Percentiles rank a stretch among this genome's conserved stretches.
phyloP scores from a whole-genome alignment of 2,888 invertebrate species.

The Orthosia cruda region DNA sequence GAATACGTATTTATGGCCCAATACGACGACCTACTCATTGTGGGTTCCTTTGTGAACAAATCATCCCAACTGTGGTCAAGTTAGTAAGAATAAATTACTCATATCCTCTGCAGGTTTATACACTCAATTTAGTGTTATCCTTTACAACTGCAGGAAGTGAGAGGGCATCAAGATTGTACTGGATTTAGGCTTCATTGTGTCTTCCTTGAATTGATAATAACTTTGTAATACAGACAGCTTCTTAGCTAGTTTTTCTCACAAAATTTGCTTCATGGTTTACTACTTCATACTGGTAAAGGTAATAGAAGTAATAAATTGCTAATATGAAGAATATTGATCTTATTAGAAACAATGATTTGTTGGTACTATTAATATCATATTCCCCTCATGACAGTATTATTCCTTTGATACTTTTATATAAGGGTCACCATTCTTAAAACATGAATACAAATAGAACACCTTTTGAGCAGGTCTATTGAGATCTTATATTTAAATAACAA shows the following conservation, averaged over 20 bases:
- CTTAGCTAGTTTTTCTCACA: not conserved
- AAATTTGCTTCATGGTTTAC: not conserved
- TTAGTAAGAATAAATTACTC: conserved; percentile 70
- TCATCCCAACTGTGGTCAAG: conserved; percentile 59
- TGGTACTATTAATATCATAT: not conserved
- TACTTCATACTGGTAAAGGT: not conserved
- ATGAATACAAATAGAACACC: not conserved
- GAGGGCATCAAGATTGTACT: conserved; percentile 41
- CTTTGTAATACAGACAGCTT: not conserved
- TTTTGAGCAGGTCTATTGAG: not conserved
- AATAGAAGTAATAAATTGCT: not conserved
- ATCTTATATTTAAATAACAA: conserved; percentile 13
- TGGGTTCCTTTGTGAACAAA: conserved; percentile 65
- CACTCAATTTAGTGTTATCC: conserved; percentile 61
- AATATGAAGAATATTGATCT: not conserved
- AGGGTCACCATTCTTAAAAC: not conserved
- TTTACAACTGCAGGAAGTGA: conserved; percentile 56
- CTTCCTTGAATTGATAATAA: conserved; percentile 32
- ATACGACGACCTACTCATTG: conserved; percentile 37
- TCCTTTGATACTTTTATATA: not conserved
- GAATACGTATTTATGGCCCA: conserved; percentile 8
- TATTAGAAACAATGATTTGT: not conserved
- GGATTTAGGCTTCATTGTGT: conserved; percentile 33
- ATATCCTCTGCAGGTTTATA: conserved; percentile 68
- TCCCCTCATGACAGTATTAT: not conserved